Evolutionary conservation across 2,797 vertebrate species (phyloP).

Genomic region (Protonibea diacanthus): DNA sequence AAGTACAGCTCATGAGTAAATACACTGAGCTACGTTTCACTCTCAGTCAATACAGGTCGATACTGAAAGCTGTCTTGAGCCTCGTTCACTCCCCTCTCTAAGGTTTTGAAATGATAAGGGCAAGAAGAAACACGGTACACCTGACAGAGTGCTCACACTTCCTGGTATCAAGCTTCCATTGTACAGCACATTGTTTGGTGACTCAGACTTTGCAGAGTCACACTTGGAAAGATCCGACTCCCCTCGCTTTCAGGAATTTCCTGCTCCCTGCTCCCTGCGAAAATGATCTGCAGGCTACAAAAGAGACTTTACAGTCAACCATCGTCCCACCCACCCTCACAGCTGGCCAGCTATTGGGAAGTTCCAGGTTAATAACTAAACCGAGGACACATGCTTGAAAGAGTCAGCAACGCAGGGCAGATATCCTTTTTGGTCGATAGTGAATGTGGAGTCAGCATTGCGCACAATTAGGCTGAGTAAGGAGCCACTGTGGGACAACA

Average conservation of each 20-base stretch:
- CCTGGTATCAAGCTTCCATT: conserved; percentile 28
- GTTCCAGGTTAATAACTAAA: conserved; percentile 86
- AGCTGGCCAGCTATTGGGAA: conserved; percentile 78
- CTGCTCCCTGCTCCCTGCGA: conserved; percentile 76
- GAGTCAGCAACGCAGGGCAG: conserved; percentile 68
- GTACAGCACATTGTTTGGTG: conserved; percentile 34
- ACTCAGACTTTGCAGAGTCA: conserved; percentile 76
- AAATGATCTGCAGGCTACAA: conserved; percentile 54
- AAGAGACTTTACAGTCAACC: conserved; percentile 46
- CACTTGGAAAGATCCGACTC: conserved; percentile 69
- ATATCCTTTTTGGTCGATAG: conserved; percentile 45
- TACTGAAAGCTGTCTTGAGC: conserved; percentile 9
- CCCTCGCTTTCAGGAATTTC: conserved; percentile 85
- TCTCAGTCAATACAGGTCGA: background rate
- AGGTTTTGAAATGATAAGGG: conserved; percentile 50
- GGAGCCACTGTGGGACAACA: background rate
- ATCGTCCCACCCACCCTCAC: conserved; percentile 51
- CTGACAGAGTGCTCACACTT: conserved; percentile 45
- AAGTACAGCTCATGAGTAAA: background rate
- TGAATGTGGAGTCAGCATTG: conserved; percentile 69
- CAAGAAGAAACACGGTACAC: conserved; percentile 69
- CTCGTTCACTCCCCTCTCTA: conserved; percentile 16
- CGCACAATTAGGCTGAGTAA: conserved; percentile 40
- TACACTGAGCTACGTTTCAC: background rate
- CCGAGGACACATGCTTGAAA: conserved; percentile 61